Evolutionary conservation across 2,113 vertebrate genomes (phyloP).

Genomic region (Pimephales promelas): DNA sequence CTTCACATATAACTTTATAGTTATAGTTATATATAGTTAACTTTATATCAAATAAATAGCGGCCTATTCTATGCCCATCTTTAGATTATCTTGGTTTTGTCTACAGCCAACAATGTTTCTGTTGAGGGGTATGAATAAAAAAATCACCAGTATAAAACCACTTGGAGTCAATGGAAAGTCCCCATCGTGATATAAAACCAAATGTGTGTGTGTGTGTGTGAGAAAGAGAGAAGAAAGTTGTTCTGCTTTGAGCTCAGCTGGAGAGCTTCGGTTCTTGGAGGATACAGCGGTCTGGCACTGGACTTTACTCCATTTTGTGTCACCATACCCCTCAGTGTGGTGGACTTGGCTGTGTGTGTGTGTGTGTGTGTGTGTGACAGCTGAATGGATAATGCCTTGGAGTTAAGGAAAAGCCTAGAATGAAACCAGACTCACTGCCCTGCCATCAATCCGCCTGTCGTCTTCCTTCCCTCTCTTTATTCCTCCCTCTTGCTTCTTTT

Average conservation of each 20-base stretch:
- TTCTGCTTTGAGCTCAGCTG: conserved; percentile 30
- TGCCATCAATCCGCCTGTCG: conserved; percentile 38
- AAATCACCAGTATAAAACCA: not conserved
- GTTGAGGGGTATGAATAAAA: not conserved
- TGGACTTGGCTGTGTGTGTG: conserved; percentile 33
- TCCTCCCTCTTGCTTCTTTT: conserved; percentile 12
- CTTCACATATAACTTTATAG: no score
- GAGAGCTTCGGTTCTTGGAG: conserved; percentile 17
- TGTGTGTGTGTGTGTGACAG: conserved; percentile 47
- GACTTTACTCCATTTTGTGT: conserved; percentile 41
- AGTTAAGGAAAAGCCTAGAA: conserved; percentile 52
- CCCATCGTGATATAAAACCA: not conserved
- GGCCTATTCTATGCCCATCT: not conserved
- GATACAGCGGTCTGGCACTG: conserved; percentile 40
- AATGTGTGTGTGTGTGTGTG: no score
- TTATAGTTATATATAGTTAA: no score
- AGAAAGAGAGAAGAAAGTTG: conserved; percentile 16
- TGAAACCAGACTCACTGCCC: conserved; percentile 50
- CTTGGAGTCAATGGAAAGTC: not conserved
- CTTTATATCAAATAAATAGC: not conserved
- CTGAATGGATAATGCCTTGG: conserved; percentile 59
- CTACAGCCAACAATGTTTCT: not conserved
- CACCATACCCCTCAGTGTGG: conserved; percentile 27
- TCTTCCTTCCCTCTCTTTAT: conserved; percentile 35
- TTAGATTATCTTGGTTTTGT: not conserved